phyloP scores from a whole-genome alignment of 2,888 invertebrate species.

The Eumerus sabulonum region DNA sequence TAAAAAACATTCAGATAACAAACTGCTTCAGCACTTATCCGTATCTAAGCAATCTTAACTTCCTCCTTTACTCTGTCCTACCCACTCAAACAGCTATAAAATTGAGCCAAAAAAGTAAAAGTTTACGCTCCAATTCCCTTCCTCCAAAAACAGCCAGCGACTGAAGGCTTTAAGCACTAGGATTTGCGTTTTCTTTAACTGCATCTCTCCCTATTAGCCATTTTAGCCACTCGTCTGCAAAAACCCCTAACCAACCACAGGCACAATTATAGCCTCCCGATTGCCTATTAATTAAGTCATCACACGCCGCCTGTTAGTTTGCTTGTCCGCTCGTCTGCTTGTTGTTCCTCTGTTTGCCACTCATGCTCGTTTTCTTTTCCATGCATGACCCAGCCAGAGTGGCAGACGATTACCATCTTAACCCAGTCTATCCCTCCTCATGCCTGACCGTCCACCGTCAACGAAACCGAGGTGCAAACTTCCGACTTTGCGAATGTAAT shows the following conservation, averaged over 20 bases:
- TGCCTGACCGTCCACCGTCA: not conserved
- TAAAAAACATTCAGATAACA: not conserved
- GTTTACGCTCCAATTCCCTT: slow-evolving; percentile 19
- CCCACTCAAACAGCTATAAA: not conserved
- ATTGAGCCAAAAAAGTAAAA: slow-evolving; percentile 10
- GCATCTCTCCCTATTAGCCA: slow-evolving; percentile 23
- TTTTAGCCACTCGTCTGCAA: slow-evolving; percentile 11
- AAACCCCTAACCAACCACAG: slow-evolving; percentile 3
- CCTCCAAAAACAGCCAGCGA: not conserved
- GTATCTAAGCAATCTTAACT: too few relatives aligned
- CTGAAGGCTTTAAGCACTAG: not conserved
- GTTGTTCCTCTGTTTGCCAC: not conserved
- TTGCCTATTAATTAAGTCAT: slow-evolving; percentile 27
- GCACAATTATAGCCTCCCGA: too few relatives aligned
- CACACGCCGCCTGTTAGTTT: not conserved
- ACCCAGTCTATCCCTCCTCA: slow-evolving; percentile 16
- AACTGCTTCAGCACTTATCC: too few relatives aligned
- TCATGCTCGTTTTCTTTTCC: slow-evolving; percentile 12
- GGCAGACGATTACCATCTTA: slow-evolving; percentile 8
- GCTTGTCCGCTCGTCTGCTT: too few relatives aligned
- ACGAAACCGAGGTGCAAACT: slow-evolving; percentile 29
- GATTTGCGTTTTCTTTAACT: slow-evolving; percentile 1
- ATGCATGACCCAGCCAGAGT: slow-evolving; percentile 48
- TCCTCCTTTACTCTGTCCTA: not conserved
- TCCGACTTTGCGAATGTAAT: slow-evolving; percentile 41